Conservation (phyloP, 2,888 invertebrate species). For the Agonopterix arenella region DNA sequence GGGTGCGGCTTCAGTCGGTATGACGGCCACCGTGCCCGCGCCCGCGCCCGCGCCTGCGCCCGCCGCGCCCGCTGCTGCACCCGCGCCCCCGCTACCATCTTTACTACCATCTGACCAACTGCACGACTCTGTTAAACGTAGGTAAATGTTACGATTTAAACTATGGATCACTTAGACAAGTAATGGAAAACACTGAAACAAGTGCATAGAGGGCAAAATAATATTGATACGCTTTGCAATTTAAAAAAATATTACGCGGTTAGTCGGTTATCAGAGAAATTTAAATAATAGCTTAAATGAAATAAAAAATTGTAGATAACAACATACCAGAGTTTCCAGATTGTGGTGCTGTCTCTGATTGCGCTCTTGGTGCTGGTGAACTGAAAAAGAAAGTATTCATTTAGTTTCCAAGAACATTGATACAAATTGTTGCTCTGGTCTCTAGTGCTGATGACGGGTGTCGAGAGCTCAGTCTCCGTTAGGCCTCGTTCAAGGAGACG, state of each 20-base stretch:
- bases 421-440: no score
- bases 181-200: no score
- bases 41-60: constrained; percentile 8
- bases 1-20: constrained; percentile 18
- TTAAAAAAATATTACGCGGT: no score
- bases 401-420: neutral
- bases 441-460: no score
- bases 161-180: no score
- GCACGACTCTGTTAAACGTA: constrained; percentile 15
- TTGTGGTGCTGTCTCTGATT: constrained; percentile 46
- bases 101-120: constrained; percentile 65
- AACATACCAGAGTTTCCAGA: constrained; percentile 51
- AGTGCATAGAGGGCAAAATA: no score
- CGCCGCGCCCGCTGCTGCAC: constrained; percentile 22
- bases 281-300: no score
- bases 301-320: neutral
- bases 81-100: constrained; percentile 34
- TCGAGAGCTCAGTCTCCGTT: no score
- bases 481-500: no score
- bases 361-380: constrained; percentile 52
- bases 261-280: no score
- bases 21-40: constrained; percentile 14
- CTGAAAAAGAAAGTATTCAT: constrained; percentile 19
- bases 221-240: no score
- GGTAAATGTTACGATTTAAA: no score